Conservation (phyloP, 2,888 invertebrate species). For the Ennomos quercinarius region DNA sequence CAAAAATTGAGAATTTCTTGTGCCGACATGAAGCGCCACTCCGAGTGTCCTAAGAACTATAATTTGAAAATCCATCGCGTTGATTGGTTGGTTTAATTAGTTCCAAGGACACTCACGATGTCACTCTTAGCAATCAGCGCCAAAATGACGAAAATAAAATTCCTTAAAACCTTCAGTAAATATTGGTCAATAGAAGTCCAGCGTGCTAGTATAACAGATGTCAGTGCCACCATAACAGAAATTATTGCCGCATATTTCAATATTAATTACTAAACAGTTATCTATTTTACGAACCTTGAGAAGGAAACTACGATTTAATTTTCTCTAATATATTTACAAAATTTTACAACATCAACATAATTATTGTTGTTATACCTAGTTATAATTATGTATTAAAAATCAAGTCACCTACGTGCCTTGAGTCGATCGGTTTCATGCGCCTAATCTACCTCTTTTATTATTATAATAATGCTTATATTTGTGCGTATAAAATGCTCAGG, state of each 20-base stretch:
- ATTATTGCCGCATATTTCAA: conserved; percentile 67
- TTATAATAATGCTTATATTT: conserved; percentile 23
- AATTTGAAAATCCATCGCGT: too few species aligned
- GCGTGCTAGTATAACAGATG: too few species aligned
- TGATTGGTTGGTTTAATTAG: too few species aligned
- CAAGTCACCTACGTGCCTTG: conserved; percentile 19
- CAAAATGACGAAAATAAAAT: too few species aligned
- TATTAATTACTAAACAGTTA: conserved; percentile 24
- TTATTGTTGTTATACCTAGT: too few species aligned
- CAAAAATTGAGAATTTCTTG: too few species aligned
- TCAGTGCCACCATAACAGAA: conserved; percentile 53
- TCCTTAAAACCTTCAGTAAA: too few species aligned
- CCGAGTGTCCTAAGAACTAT: too few species aligned
- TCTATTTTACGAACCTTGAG: conserved; percentile 38
- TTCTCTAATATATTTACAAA: conserved; percentile 27
- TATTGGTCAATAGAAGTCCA: too few species aligned
- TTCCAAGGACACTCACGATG: too few species aligned
- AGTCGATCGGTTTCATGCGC: conserved; percentile 34
- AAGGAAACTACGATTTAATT: conserved; percentile 28
- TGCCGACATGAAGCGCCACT: too few species aligned
- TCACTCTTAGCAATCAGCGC: too few species aligned
- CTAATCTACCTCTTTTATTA: conserved; percentile 7
- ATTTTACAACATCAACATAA: conserved; percentile 4
- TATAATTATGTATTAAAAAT: conserved; percentile 9
- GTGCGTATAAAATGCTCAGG: conserved; percentile 27